phyloP scores from a whole-genome alignment of 1,140 invertebrate genomes.

The Ptiloglossa arizonensis region DNA sequence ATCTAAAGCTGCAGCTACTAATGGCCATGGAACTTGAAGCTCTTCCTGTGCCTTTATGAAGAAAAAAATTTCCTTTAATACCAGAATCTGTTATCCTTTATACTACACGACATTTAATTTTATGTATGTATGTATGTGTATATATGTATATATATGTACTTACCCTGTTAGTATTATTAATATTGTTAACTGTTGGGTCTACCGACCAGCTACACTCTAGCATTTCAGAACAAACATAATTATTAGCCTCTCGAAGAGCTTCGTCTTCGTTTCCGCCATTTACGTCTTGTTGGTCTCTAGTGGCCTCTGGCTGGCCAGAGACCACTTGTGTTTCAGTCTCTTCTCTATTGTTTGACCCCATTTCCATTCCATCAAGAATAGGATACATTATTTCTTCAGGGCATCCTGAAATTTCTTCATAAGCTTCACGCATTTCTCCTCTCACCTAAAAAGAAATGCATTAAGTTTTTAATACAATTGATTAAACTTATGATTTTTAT shows the following conservation, averaged over 20 bases:
- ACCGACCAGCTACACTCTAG: slow-evolving; percentile 79
- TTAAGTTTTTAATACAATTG: slow-evolving; percentile 3
- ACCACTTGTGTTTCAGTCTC: slow-evolving; percentile 67
- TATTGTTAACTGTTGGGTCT: slow-evolving; percentile 75
- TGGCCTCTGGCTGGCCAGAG: slow-evolving; percentile 61
- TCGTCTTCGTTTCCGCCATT: slow-evolving; percentile 76
- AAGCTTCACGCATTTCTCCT: slow-evolving; percentile 79
- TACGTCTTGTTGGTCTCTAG: slow-evolving; percentile 68
- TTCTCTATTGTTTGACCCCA: slow-evolving; percentile 71
- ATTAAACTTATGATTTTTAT: not conserved
- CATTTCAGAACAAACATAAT: slow-evolving; percentile 81
- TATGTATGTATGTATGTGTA: not conserved
- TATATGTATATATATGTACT: slow-evolving; percentile 42
- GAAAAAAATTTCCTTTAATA: slow-evolving; percentile 9
- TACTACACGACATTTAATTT: too few relatives aligned
- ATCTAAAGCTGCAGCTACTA: slow-evolving; percentile 78
- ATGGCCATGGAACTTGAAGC: slow-evolving; percentile 78
- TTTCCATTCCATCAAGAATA: slow-evolving; percentile 79
- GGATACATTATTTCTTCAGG: slow-evolving; percentile 80
- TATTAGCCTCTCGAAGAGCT: slow-evolving; percentile 79
- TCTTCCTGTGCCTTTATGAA: slow-evolving; percentile 74
- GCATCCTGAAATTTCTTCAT: slow-evolving; percentile 79
- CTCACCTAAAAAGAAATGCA: slow-evolving; percentile 67
- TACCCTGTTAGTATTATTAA: slow-evolving; percentile 72
- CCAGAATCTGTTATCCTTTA: too few relatives aligned